A percentile compares a stretch with the other conserved stretches of the same genome.
Evolutionary conservation across 2,888 invertebrate genomes (phyloP).

Genomic region (Zygogramma bicolorata): DNA sequence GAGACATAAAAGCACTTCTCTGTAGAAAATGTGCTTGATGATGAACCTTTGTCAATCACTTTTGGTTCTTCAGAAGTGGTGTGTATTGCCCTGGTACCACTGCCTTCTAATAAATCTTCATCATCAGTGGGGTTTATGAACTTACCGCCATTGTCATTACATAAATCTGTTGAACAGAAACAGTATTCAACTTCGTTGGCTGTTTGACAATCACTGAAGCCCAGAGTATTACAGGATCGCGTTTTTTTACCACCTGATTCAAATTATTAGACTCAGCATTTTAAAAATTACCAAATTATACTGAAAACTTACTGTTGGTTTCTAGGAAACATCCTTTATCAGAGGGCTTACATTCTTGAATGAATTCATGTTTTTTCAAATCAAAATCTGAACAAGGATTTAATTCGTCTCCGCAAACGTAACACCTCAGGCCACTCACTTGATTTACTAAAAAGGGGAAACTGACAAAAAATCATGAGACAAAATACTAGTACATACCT

Average conservation of each 20-base stretch:
- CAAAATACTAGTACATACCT: neutral
- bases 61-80: neutral
- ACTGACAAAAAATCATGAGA: neutral
- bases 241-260: conserved; percentile 25
- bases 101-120: conserved; percentile 43
- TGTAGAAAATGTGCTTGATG: neutral
- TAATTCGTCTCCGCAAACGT: conserved; percentile 34
- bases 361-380: conserved; percentile 27
- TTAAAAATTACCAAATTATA: neutral
- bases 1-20: neutral
- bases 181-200: conserved; percentile 43
- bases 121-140: conserved; percentile 35
- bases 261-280: neutral
- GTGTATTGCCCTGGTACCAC: conserved; percentile 31
- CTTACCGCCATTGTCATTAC: conserved; percentile 29
- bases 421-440: conserved; percentile 33
- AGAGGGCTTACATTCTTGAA: conserved; percentile 34
- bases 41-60: neutral
- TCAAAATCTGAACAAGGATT: conserved; percentile 35
- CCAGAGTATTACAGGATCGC: conserved; percentile 25
- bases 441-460: conserved; percentile 14
- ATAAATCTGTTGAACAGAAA: conserved; percentile 40
- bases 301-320: conserved; percentile 21
- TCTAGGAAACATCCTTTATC: conserved; percentile 29
- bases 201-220: conserved; percentile 32